Evolutionary conservation across 2,113 vertebrate species (phyloP).

Genomic region (Microtus ochrogaster): DNA sequence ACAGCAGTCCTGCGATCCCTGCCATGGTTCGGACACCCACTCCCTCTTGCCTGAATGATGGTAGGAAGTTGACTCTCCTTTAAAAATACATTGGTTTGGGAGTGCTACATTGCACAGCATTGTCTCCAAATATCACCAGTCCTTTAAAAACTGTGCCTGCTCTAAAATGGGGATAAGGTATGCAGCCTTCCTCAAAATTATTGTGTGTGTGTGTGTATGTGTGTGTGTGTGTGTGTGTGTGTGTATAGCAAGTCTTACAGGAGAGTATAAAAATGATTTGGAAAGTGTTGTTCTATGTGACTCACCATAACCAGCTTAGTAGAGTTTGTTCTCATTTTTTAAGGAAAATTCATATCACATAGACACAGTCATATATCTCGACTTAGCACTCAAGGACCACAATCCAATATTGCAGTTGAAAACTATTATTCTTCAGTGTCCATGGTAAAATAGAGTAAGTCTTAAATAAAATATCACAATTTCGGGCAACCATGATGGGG

Average conservation of each 20-base stretch:
- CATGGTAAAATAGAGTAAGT: constrained; percentile 41
- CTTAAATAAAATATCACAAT: constrained; percentile 40
- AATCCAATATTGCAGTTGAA: constrained; percentile 8
- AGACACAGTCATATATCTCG: constrained; percentile 35
- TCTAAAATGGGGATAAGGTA: neutral
- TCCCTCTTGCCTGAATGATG: neutral
- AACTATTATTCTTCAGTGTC: neutral
- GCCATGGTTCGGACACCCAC: neutral
- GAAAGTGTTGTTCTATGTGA: neutral
- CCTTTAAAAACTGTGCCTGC: neutral
- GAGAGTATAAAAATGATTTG: neutral
- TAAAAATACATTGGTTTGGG: neutral
- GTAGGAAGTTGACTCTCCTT: neutral
- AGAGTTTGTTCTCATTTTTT: constrained; percentile 43
- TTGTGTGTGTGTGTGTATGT: neutral
- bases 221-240: no score
- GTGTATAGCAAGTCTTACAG: neutral
- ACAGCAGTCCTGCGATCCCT: neutral
- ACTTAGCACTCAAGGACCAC: constrained; percentile 15
- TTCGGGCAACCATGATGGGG: neutral
- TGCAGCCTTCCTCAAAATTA: neutral
- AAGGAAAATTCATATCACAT: constrained; percentile 41
- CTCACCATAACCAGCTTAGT: neutral
- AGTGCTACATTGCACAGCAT: neutral
- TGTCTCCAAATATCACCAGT: neutral